Evolutionary conservation across 2,113 vertebrate species (phyloP), one percentile per base, ranked within the genome.

Genomic region (Climacteris rufus): DNA sequence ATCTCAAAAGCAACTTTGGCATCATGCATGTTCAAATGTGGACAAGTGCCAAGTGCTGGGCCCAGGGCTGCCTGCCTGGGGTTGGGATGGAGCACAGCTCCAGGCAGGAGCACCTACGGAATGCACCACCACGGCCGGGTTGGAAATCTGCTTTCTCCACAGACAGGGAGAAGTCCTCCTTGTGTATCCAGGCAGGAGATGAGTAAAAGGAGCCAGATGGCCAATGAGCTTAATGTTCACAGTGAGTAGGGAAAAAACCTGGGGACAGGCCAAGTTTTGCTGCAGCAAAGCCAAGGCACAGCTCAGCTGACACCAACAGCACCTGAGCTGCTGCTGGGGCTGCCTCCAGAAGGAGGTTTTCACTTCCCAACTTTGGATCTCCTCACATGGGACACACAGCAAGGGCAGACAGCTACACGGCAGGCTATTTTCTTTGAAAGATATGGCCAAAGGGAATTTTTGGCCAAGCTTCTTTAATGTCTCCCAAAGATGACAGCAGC

Each of bases 211-310:
- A 96, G 39, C 45, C 91, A 95, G 66, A 94, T 90, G 95, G 94
- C 70, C 85, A 90, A 56, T 53, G 79, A 96, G 88, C 86, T 96
- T 95, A 90, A 90, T 33, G 63, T 11, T 83, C 94, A 74, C 45
- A 90, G 25, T 3, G n/a, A 80, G 45, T 21, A 69, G 28, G 50
- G 59, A 50, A 88, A 50, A 74, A 84, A 31, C 4, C 33, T 66
- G 79, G 71, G 74, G 53, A 59, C 2, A 61, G 3, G 90, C 92
- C 94, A 93, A 88, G 85, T 76, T 61, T 81, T 63, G 50, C 71
- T 74, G 60, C 76, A 88, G 50, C 44, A 88, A 69, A 93, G 92
- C 53, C 63, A 86, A 69, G 57, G 56, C 39, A 76, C 45, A 60
- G 65, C 44, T 87, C 66, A 76, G 78, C 65, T 69, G 71, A 85